Base-by-base conservation (phyloP, 2,113 vertebrate genomes). In the Rutilus rutilus region DNA sequence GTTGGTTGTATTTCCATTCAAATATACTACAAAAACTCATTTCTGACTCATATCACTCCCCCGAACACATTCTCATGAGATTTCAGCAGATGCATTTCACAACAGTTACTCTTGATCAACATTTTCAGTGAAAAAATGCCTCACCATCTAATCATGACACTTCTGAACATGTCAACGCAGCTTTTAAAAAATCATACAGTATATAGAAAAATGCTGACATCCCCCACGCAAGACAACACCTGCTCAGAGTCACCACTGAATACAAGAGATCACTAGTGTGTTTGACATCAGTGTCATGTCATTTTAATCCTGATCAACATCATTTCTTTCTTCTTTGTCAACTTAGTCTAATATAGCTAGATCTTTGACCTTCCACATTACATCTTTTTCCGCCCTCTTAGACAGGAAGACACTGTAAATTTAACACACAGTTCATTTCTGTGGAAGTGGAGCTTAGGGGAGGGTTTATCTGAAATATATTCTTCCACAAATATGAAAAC, bases 221-320 rank as follows among this genome's bases (percentile, higher is more conserved):
- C 10, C 54, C 25, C 67, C 39, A 52, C 4, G n/a, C 45, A 75
- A 80, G 45, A 30, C 33, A 45, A 64, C 73, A 88, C 54, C 77
- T 81, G 47, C 67, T 81, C 60, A 81, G 62, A 52, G 17, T 69
- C 30, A 23, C 36, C 4, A 4, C 33, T 7, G 23, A 39, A 39
- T 87, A 78, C 50, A 17, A 17, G 52, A 19, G 15, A 54, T 19
- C 5, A 78, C 65, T 36, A 71, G 81, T 50, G 33, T 93, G 93
- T 93, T 92, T 92, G 90, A 93, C 93, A 94, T 93, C 87, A 85
- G 67, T 89, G 87, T 90, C 12, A 75, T 8, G 86, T 90, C 6
- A 75, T 8, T 25, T 27, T 27, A 76, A 36, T 69, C 17, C 17
- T 19, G 5, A 17, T 47, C 7, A 1, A 47, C 25, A 76, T 25